Base-by-base conservation (phyloP, 2,888 invertebrate genomes). In the Plutella xylostella region DNA sequence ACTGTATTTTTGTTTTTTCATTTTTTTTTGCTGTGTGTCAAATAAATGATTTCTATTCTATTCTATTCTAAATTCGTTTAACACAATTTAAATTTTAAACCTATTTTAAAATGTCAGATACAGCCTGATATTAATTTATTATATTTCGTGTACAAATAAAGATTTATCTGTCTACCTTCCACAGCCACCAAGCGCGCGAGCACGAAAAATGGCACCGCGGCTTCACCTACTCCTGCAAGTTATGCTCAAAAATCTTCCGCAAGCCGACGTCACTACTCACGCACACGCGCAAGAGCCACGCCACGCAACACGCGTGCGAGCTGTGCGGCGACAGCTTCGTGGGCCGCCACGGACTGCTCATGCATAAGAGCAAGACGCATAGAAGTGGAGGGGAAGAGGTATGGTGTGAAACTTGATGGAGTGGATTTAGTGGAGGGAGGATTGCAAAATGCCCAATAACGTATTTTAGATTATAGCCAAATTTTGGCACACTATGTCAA, bases 191-290 rank as follows among this genome's bases (percentile, higher is more conserved):
- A 49, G 79, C 79, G 0, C 57, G 65, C 4, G 69, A 74, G 12
- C 79, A 80, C 47, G 77, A 77, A 43, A 66, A 60, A 33, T 77
- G 79, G 79, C 79, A 80, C 45, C 61, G 61, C 4, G 79, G 79
- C 0, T 60, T 64, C 20, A 61, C 57, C 0, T 80, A 76, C 39
- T 67, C 70, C 5, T 80, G 79, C 46, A 60, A 64, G 25, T 53
- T 75, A 0, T 80, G 79, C 47, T 65, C 73, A 1, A 62, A 66
- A 5, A 58, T 56, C 1, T 78, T 76, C 47, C 12, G 40, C 4
- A 28, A 40, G 17, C 40, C 40, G 11, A 40, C 40, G 25, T 45
- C 35, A 33, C 1, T 49, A 9, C 21, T 78, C 0, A 76, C 77
- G 0, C 80, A 82, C 45, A 44, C 75, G 1, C 52, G 80, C 0